These are phyloP conservation scores for Onychomys arenicola DNA, from an alignment of 2,797 vertebrate genomes.

Conservation along the genomic window DNA sequence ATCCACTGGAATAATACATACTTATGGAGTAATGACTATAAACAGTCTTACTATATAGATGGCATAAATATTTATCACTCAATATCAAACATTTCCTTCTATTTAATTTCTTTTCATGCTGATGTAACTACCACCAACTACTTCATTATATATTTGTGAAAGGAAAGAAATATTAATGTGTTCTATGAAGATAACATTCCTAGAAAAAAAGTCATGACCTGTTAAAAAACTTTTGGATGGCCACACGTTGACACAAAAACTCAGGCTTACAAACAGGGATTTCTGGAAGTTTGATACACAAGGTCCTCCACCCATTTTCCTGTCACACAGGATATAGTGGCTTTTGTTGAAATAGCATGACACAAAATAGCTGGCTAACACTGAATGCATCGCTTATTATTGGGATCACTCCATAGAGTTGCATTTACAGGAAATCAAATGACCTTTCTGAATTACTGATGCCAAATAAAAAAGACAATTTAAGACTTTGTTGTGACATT, in stretches of 20 bases:
- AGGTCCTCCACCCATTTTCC: conserved; percentile 86
- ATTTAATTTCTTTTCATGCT: conserved; percentile 7
- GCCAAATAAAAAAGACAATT: neutral
- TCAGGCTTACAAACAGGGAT: conserved; percentile 84
- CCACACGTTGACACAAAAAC: conserved; percentile 69
- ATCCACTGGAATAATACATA: neutral
- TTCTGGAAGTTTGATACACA: conserved; percentile 84
- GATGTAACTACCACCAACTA: neutral
- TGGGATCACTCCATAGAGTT: conserved; percentile 12
- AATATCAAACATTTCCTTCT: conserved; percentile 5
- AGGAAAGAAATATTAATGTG: conserved; percentile 61
- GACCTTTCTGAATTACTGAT: conserved; percentile 35
- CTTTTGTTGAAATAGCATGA: conserved; percentile 73
- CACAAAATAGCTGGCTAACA: conserved; percentile 72
- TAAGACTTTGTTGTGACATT: conserved; percentile 15
- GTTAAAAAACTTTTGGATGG: conserved; percentile 67
- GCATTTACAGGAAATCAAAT: conserved; percentile 67
- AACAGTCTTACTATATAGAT: neutral
- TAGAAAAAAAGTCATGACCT: conserved; percentile 65
- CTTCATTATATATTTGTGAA: neutral
- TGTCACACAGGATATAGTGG: conserved; percentile 80
- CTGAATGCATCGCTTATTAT: conserved; percentile 63
- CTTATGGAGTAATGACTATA: neutral
- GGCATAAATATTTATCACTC: conserved; percentile 9
- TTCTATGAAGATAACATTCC: conserved; percentile 70